These are phyloP conservation scores for Riptortus pedestris DNA, from an alignment of 1,140 invertebrate species.

Conservation along the genomic window DNA sequence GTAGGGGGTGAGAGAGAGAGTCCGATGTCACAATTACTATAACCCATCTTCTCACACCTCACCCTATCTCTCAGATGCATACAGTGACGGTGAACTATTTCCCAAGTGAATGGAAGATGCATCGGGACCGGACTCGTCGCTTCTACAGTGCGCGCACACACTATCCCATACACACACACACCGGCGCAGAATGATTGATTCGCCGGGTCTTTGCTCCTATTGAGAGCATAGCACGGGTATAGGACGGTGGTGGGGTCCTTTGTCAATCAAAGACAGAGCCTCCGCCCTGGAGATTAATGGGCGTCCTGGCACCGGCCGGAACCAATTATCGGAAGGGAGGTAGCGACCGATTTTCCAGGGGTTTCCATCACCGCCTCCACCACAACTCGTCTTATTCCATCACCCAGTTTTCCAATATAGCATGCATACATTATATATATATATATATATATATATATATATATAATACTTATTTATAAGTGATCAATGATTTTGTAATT, in stretches of 20 bases:
- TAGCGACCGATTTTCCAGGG: too few relatives aligned
- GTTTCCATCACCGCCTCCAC: not conserved
- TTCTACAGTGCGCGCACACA: too few relatives aligned
- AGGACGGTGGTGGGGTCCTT: not conserved
- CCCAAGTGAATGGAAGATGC: not conserved
- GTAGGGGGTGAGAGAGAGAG: too few relatives aligned
- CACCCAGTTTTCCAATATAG: not conserved
- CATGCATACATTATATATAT: not conserved
- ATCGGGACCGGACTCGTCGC: too few relatives aligned
- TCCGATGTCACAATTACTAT: too few relatives aligned
- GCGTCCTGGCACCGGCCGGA: too few relatives aligned
- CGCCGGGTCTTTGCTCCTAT: not conserved
- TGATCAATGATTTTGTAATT: not conserved
- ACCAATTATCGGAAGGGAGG: too few relatives aligned
- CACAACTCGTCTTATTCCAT: not conserved
- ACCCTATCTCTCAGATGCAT: too few relatives aligned
- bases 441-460: not conserved
- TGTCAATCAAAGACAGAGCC: constrained; percentile 7
- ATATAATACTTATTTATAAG: not conserved
- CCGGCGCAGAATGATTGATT: constrained; percentile 3
- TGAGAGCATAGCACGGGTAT: too few relatives aligned
- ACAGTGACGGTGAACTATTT: too few relatives aligned
- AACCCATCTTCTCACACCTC: too few relatives aligned
- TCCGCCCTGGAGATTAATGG: constrained; percentile 1
- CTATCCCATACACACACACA: too few relatives aligned